Base-by-base conservation (phyloP, 2,888 invertebrate species). In the Zeuzera pyrina region DNA sequence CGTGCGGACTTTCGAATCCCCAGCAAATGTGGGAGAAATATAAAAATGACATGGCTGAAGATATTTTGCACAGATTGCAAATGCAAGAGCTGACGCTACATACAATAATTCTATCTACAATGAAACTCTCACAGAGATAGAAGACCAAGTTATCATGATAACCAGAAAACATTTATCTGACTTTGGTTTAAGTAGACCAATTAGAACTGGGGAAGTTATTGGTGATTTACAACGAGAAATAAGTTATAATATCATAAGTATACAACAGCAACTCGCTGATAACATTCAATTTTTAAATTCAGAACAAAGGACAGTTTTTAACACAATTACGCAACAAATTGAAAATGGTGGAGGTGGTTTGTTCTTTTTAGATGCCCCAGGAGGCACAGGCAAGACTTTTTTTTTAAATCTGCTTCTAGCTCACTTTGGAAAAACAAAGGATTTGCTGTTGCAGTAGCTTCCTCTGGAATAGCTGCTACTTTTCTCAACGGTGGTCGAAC, bases 151-250 rank as follows among this genome's bases (percentile, higher is more conserved):
- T 21, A 42, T 29, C 19, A 24, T 34, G 23, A 42, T 40, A 15
- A 24, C 36, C 33, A 38, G 45, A 8, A 47, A 41, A 26, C 15
- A 33, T 25, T 41, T 45, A 35, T 42, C 40, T 16, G 41, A 44
- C 39, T 48, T 42, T 43, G 43, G 44, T 12, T 41, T 44, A 39
- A 42, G n/a, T 26, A 23, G 38, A 15, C 42, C 43, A 39, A 35
- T 35, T 19, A 39, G 41, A 39, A 37, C 29, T n/a, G 38, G 30
- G 22, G 33, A 38, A 35, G 23, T 41, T 12, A 36, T 34, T 29
- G 36, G 30, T 35, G 43, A 47, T 41, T 33, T 45, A 27, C 29
- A 42, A 15, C 22, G 40, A 10, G 35, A 43, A 38, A 10, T 14
- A 15, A 4, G 8, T 10, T 14, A n/a, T n/a, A n/a, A n/a, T n/a